These are phyloP conservation scores for Heloderma charlesbogerti DNA, from an alignment of 2,113 vertebrate species.

Conservation along the genomic window DNA sequence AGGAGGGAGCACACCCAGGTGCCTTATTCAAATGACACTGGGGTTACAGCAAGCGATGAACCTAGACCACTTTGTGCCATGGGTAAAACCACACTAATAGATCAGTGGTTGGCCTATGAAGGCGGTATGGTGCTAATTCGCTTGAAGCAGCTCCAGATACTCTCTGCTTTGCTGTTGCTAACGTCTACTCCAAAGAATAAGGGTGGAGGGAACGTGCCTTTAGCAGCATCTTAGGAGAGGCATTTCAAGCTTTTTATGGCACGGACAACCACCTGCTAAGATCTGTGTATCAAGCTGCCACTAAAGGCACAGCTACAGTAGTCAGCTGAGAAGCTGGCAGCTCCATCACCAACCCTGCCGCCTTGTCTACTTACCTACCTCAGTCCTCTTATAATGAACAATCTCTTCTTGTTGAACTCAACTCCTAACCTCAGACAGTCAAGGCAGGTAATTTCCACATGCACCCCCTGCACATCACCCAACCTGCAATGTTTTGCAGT, in stretches of 20 bases:
- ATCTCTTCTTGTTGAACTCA: background rate
- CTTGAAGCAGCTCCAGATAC: too few species aligned
- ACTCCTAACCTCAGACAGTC: background rate
- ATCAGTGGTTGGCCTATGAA: too few species aligned
- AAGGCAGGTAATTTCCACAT: background rate
- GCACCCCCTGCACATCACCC: background rate
- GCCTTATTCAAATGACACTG: background rate
- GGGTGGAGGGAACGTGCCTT: background rate
- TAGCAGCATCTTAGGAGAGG: background rate
- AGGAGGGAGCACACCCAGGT: too few species aligned
- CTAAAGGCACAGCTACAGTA: background rate
- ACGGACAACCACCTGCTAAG: background rate
- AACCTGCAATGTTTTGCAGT: background rate
- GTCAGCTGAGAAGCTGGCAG: background rate
- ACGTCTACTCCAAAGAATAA: too few species aligned
- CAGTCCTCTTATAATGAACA: background rate
- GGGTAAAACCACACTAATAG: too few species aligned
- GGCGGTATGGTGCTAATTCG: too few species aligned
- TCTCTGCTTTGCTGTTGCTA: too few species aligned
- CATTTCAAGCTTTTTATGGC: background rate
- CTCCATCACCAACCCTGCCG: background rate
- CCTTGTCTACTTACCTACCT: background rate
- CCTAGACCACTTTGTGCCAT: background rate
- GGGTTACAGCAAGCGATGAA: background rate
- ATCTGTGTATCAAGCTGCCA: background rate